phyloP scores from a whole-genome alignment of 2,113 vertebrate genomes.

The Osmerus eperlanus region DNA sequence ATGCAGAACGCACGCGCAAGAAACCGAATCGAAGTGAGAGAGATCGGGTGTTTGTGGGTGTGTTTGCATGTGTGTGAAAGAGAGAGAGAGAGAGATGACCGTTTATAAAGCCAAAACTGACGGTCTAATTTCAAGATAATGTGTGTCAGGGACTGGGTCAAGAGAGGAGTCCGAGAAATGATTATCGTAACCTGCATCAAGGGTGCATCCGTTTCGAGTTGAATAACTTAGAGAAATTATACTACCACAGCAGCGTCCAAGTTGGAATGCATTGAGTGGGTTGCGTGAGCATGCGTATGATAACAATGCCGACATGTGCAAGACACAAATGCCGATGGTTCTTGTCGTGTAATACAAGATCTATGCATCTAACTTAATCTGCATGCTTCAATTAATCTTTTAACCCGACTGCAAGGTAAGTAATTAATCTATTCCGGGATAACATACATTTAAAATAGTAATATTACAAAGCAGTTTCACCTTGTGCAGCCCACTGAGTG shows the following conservation, averaged over 20 bases:
- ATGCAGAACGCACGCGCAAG: neutral
- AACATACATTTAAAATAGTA: neutral
- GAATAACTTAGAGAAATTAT: slow-evolving; percentile 27
- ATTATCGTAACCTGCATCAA: slow-evolving; percentile 32
- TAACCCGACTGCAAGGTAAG: slow-evolving; percentile 1
- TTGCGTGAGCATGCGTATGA: slow-evolving; percentile 37
- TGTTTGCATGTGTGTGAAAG: neutral
- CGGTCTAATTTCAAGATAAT: slow-evolving; percentile 43
- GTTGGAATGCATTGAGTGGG: slow-evolving; percentile 14
- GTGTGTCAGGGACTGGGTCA: slow-evolving; percentile 37
- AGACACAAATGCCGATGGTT: neutral
- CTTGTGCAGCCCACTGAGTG: too few relatives aligned
- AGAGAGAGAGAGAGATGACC: slow-evolving; percentile 26
- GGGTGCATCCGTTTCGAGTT: slow-evolving; percentile 17
- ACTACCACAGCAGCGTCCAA: slow-evolving; percentile 30
- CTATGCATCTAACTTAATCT: slow-evolving; percentile 29
- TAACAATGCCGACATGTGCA: slow-evolving; percentile 53
- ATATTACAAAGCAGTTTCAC: neutral
- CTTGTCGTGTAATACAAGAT: slow-evolving; percentile 39
- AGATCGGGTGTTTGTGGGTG: neutral
- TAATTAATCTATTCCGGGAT: neutral
- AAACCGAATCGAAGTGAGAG: neutral
- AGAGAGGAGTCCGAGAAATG: slow-evolving; percentile 35
- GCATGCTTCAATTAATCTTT: slow-evolving; percentile 24
- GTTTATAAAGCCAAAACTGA: slow-evolving; percentile 56